Evolutionary conservation across 2,797 vertebrate species (phyloP).

Genomic region (Enteromius treurensis): DNA sequence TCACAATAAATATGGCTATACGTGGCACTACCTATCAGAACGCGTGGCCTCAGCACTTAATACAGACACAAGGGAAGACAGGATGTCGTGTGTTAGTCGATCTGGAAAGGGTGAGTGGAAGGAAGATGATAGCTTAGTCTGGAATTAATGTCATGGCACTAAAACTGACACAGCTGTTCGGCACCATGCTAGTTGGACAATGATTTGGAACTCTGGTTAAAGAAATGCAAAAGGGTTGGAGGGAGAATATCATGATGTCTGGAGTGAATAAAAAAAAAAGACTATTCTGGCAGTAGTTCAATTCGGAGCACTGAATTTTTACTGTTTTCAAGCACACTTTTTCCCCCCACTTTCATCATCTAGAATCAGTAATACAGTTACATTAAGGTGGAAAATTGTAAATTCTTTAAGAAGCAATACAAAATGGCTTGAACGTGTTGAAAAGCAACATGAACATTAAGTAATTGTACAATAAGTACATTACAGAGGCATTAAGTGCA

Average conservation of each 20-base stretch:
- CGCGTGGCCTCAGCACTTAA: slow-evolving; percentile 44
- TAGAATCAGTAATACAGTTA: background rate
- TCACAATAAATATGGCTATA: slow-evolving; percentile 54
- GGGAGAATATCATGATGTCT: background rate
- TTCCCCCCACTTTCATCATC: background rate
- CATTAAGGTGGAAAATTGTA: background rate
- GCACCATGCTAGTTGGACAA: background rate
- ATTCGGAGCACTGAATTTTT: background rate
- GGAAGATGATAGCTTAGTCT: slow-evolving; percentile 14
- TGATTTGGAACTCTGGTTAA: slow-evolving; percentile 14
- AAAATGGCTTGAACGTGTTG: background rate
- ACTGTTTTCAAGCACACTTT: background rate
- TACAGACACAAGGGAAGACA: slow-evolving; percentile 38
- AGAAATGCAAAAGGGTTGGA: slow-evolving; percentile 5
- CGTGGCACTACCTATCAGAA: slow-evolving; percentile 45
- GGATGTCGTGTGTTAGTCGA: slow-evolving; percentile 20
- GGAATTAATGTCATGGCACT: slow-evolving; percentile 30
- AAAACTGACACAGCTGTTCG: slow-evolving; percentile 18
- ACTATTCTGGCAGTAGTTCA: background rate
- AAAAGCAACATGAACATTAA: background rate
- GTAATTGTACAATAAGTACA: background rate
- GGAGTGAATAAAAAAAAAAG: background rate
- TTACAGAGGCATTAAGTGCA: slow-evolving; percentile 4
- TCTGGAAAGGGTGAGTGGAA: slow-evolving; percentile 30
- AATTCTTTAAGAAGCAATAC: background rate